These are phyloP conservation scores for Leucophenga montana DNA, from an alignment of 2,888 invertebrate species.

Conservation along the genomic window DNA sequence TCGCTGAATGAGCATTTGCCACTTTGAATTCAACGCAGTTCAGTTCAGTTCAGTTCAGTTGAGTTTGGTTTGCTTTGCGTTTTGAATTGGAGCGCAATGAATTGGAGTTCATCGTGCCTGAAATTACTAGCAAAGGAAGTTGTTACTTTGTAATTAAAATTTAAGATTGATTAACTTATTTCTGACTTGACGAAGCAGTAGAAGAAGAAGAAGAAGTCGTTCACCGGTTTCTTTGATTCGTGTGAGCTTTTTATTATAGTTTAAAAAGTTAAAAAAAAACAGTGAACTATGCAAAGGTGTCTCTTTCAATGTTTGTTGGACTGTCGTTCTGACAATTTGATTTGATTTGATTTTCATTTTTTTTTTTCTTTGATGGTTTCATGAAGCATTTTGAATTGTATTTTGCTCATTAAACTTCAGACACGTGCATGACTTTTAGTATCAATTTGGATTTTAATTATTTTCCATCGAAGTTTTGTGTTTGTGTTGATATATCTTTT, in stretches of 20 bases:
- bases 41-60: background rate
- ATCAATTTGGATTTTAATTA: too few relatives aligned
- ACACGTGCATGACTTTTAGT: too few relatives aligned
- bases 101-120: constrained; percentile 61
- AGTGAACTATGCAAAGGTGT: too few relatives aligned
- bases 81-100: background rate
- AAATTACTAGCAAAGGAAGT: constrained; percentile 63
- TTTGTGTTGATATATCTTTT: too few relatives aligned
- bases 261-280: too few relatives aligned
- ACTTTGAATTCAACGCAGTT: background rate
- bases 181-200: constrained; percentile 41
- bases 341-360: background rate
- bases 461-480: too few relatives aligned
- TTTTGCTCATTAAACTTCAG: too few relatives aligned
- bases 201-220: background rate
- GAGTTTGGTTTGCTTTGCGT: background rate
- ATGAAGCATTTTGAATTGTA: too few relatives aligned
- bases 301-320: background rate
- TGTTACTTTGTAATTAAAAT: constrained; percentile 67
- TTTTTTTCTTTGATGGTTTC: background rate
- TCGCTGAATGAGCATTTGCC: constrained; percentile 23
- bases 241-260: background rate
- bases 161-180: constrained; percentile 66
- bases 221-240: constrained; percentile 26
- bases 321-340: background rate